Evolutionary conservation across 2,888 invertebrate genomes (phyloP).

Genomic region (Callyntrura guangdongensis): DNA sequence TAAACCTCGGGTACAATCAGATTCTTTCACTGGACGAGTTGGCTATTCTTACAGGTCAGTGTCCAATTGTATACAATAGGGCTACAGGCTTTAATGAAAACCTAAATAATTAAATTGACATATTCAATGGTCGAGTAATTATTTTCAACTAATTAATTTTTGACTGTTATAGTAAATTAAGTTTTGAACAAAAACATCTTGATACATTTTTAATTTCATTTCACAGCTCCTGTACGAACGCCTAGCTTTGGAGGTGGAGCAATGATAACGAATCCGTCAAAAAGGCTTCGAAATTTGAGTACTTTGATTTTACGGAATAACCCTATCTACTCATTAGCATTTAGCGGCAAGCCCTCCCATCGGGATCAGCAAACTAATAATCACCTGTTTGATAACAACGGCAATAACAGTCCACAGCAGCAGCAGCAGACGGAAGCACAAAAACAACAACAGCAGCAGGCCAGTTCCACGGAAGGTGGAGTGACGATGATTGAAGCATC

Average conservation of each 20-base stretch:
- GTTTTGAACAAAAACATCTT: too few species aligned
- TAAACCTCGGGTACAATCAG: constrained; percentile 95
- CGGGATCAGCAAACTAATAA: constrained; percentile 29
- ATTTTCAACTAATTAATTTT: too few species aligned
- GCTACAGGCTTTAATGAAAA: too few species aligned
- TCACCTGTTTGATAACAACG: constrained; percentile 3
- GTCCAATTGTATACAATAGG: too few species aligned
- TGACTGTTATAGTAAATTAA: too few species aligned
- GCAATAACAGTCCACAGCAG: constrained; percentile 30
- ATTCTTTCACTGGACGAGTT: constrained; percentile 93
- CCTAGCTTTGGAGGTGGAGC: constrained; percentile 69
- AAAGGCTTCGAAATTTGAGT: constrained; percentile 91
- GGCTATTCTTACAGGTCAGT: constrained; percentile 76
- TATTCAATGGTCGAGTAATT: too few species aligned
- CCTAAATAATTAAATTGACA: too few species aligned
- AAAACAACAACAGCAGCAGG: not conserved
- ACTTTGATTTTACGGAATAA: constrained; percentile 94
- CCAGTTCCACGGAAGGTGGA: constrained; percentile 43
- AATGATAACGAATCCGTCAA: constrained; percentile 64
- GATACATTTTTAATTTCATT: too few species aligned
- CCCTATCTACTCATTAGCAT: constrained; percentile 90
- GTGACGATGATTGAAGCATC: constrained; percentile 68
- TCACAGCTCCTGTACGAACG: constrained; percentile 57
- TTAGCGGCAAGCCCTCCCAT: constrained; percentile 60
- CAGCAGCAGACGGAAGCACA: too few species aligned